Evolutionary conservation across 2,113 vertebrate genomes (phyloP).

Genomic region (Lasiurus cinereus): DNA sequence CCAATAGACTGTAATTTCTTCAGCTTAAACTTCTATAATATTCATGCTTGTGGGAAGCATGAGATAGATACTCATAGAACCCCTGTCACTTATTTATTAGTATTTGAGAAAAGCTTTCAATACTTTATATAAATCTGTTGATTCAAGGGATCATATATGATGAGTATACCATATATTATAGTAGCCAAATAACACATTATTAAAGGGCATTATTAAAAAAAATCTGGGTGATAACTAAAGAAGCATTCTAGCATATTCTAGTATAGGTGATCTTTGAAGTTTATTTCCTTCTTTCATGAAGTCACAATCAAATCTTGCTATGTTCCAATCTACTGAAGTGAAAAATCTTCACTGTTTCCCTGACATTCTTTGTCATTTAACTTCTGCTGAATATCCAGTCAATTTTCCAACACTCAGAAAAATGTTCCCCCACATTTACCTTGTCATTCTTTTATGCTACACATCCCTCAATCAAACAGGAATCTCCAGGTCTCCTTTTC

Average conservation of each 20-base stretch:
- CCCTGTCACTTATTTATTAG: neutral
- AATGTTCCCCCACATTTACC: conserved; percentile 57
- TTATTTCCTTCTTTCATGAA: conserved; percentile 51
- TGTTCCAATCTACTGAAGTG: conserved; percentile 61
- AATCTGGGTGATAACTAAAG: conserved; percentile 18
- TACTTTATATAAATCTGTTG: neutral
- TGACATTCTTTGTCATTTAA: conserved; percentile 78
- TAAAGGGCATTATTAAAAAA: neutral
- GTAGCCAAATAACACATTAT: neutral
- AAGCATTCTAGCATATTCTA: neutral
- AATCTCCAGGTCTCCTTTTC: conserved; percentile 64
- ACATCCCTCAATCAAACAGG: conserved; percentile 66
- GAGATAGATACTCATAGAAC: neutral
- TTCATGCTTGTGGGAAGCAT: neutral
- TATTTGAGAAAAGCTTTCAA: neutral
- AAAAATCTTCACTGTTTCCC: conserved; percentile 52
- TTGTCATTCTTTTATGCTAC: conserved; percentile 71
- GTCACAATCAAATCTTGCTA: conserved; percentile 67
- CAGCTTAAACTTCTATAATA: neutral
- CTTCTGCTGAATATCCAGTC: conserved; percentile 71
- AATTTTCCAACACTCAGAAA: conserved; percentile 70
- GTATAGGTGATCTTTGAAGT: conserved; percentile 28
- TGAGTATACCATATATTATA: neutral
- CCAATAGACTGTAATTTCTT: conserved; percentile 19
- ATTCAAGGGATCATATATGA: neutral